These are phyloP conservation scores for Norana najaformis DNA, from an alignment of 2,888 invertebrate species.

Conservation along the genomic window DNA sequence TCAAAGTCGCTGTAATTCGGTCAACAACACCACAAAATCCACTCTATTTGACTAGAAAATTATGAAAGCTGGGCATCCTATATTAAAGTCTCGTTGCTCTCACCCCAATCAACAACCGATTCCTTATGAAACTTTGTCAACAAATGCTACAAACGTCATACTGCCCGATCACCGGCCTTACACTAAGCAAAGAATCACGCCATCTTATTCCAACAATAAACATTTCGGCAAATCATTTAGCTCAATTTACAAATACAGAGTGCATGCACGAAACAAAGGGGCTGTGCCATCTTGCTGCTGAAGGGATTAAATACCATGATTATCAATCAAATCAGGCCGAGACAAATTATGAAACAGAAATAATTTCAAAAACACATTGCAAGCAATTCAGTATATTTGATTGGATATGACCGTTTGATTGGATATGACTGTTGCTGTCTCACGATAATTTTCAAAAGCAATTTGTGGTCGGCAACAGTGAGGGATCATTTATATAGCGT, in stretches of 20 bases:
- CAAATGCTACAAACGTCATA: neutral
- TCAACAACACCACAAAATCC: neutral
- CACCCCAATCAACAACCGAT: neutral
- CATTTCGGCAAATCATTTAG: neutral
- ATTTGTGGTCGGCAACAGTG: too few species aligned
- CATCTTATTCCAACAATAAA: neutral
- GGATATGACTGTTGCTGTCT: too few species aligned
- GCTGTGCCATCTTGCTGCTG: neutral
- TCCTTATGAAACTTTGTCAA: neutral
- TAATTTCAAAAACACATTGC: neutral
- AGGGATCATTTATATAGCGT: neutral
- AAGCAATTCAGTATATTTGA: neutral
- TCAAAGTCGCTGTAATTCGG: neutral
- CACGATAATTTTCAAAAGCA: too few species aligned
- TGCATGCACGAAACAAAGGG: neutral
- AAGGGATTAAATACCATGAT: neutral
- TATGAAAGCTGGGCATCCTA: neutral
- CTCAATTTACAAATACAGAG: neutral
- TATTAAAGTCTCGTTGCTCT: neutral
- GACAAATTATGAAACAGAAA: neutral
- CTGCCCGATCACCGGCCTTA: neutral
- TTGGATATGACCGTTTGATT: neutral
- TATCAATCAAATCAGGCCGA: neutral
- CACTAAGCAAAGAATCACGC: neutral
- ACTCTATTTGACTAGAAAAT: neutral